Base-by-base conservation (phyloP, 2,113 vertebrate genomes). In the Capricornis sumatraensis region DNA sequence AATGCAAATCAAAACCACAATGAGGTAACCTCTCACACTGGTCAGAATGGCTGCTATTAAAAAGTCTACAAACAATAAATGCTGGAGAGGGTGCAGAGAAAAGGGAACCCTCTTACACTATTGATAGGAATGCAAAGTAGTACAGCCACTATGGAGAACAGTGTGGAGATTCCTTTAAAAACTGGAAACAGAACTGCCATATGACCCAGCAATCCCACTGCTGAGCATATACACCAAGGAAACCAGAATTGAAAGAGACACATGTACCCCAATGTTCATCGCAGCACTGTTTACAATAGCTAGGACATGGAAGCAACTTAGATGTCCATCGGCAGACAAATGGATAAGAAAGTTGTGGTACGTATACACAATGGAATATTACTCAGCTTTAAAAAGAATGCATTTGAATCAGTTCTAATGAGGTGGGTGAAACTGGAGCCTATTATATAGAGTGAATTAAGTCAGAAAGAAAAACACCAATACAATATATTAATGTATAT, bases 1-100 rank as follows among this genome's bases (percentile, higher is more conserved):
- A 67, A 67, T 36, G 64, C 33, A 36, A 67, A 67, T 67, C 64
- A 67, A 67, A 67, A 67, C 64, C 33, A 67, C 64, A 67, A 21
- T 36, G n/a, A 21, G 33, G 64, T 36, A 36, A 17, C 33, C 36
- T 67, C 8, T 67, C 64, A 36, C 0, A 0, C 9, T 5, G 19
- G n/a, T 71, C n/a, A 71, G 17, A 71, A 71, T 21, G 9, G n/a
- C 8, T 71, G n/a, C 64, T 21, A 71, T 71, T n/a, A 71, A 71
- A 71, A 67, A 71, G 17, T 71, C n/a, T 71, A 71, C 9, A 71
- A 71, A 21, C n/a, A 71, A 71, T 21, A 71, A 64, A 71, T 36
- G 9, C 64, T 17, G 4, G n/a, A 71, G 64, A 71, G 17, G 33
- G 64, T 71, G 64, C 9, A 2, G n/a, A 71, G 64, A 71, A 71